phyloP scores from a whole-genome alignment of 2,113 vertebrate genomes.

The Siniperca chuatsi region DNA sequence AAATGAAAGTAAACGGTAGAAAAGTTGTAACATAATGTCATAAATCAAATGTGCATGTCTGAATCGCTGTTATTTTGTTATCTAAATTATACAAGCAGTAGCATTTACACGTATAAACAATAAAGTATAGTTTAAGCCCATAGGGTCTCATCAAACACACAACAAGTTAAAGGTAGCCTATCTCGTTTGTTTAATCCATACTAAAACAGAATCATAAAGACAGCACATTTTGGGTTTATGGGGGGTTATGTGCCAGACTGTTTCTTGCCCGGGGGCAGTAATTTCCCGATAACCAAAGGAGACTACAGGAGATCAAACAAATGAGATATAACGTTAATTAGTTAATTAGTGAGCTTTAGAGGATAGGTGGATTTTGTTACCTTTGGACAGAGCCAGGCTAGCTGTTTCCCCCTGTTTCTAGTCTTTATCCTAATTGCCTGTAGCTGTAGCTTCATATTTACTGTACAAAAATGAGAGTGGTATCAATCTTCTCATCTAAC shows the following conservation, averaged over 20 bases:
- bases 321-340: background rate
- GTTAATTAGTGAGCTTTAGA: background rate
- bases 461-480: background rate
- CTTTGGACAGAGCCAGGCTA: background rate
- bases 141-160: background rate
- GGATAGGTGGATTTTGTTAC: background rate
- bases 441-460: background rate
- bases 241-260: background rate
- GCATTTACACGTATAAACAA: background rate
- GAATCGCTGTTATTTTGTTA: background rate
- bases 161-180: background rate
- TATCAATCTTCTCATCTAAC: background rate
- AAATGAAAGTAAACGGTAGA: background rate
- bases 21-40: background rate
- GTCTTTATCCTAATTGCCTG: background rate
- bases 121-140: background rate
- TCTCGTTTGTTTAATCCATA: background rate
- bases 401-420: background rate
- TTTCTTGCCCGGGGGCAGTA: background rate
- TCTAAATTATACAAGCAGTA: background rate
- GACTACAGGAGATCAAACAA: background rate
- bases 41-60: constrained; percentile 2
- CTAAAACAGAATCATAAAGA: background rate
- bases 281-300: background rate
- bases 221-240: background rate